Percentiles rank a stretch among this genome's conserved stretches.
Conservation (phyloP, 2,888 invertebrate genomes). For the Caenorhabditis doughertyi region DNA sequence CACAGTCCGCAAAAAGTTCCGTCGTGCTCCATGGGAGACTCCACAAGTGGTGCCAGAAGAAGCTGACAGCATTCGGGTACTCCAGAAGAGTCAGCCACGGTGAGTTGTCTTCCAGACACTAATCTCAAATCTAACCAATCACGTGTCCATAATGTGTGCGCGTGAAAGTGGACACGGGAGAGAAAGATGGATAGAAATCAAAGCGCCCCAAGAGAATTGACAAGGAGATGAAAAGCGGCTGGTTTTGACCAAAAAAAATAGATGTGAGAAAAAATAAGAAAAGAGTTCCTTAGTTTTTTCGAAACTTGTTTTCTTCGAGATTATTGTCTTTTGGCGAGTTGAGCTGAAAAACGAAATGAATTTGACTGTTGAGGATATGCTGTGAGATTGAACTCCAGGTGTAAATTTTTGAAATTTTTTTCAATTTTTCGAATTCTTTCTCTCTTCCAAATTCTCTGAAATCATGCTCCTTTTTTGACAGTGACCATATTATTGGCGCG, state of each 20-base stretch:
- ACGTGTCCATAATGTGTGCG: constrained; percentile 31
- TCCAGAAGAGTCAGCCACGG: constrained; percentile 53
- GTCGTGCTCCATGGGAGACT: neutral
- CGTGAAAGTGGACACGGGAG: constrained; percentile 9
- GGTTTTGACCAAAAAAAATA: constrained; percentile 11
- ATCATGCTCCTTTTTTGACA: too few species aligned
- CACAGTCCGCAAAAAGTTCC: constrained; percentile 58
- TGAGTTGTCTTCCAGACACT: constrained; percentile 25
- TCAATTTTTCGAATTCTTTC: too few species aligned
- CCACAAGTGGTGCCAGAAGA: constrained; percentile 10
- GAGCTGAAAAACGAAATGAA: too few species aligned
- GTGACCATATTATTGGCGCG: too few species aligned
- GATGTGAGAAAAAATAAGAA: neutral
- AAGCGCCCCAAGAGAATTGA: constrained; percentile 47
- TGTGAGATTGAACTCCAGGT: too few species aligned
- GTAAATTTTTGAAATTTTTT: too few species aligned
- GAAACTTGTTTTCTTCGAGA: neutral
- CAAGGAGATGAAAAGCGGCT: constrained; percentile 49
- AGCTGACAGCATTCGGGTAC: constrained; percentile 49
- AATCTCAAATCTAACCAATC: constrained; percentile 28
- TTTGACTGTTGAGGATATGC: too few species aligned
- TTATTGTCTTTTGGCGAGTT: neutral
- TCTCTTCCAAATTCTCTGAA: too few species aligned
- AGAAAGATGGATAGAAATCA: constrained; percentile 17
- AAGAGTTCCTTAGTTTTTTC: neutral